Conservation (phyloP, 2,888 invertebrate species). For the Cantharis rustica region DNA sequence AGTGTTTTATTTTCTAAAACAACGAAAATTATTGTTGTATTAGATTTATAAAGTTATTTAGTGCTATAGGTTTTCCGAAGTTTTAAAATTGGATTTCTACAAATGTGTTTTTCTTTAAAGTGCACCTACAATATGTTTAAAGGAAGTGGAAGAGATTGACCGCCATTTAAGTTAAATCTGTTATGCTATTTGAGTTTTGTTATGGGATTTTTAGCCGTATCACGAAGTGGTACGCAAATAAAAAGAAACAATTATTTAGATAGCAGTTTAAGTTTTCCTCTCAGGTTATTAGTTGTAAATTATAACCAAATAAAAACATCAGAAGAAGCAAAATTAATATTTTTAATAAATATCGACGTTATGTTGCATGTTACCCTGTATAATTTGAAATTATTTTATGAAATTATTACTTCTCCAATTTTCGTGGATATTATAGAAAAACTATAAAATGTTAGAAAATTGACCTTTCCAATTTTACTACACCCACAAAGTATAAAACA, state of each 20-base stretch:
- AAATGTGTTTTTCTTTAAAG: not conserved
- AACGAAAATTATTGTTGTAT: not conserved
- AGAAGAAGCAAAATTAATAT: not conserved
- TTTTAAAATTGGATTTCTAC: not conserved
- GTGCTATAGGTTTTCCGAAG: not conserved
- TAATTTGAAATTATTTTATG: too few species aligned
- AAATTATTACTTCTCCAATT: not conserved
- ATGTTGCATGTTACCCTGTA: not conserved
- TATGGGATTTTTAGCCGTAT: not conserved
- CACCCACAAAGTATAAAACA: constrained; percentile 28
- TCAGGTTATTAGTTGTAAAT: too few species aligned
- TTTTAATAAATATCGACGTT: not conserved
- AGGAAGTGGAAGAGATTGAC: not conserved
- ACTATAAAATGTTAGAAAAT: not conserved
- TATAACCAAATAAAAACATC: too few species aligned
- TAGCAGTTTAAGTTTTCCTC: too few species aligned
- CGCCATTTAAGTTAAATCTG: not conserved
- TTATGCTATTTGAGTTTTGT: not conserved
- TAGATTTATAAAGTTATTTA: not conserved
- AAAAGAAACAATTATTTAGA: not conserved
- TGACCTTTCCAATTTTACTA: constrained; percentile 17
- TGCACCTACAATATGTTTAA: not conserved
- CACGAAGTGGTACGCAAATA: not conserved
- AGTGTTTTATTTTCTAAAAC: not conserved
- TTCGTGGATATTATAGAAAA: not conserved